Conservation (phyloP, 92 coral and sea anemone species). For the Epizoanthus stellaris region DNA sequence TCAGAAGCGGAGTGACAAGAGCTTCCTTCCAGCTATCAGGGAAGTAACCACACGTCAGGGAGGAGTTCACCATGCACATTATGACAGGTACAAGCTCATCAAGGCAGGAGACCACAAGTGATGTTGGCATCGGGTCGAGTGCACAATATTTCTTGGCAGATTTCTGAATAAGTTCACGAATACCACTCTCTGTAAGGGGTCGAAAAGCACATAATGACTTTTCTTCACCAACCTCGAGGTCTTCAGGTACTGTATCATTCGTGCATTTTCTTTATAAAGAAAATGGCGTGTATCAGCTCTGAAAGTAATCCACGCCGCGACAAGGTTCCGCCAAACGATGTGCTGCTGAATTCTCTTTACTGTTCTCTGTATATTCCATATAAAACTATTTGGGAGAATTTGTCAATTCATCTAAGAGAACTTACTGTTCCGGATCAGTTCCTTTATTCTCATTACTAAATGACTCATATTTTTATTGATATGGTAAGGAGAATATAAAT, state of each 20-base stretch:
- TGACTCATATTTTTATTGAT: too few relatives aligned
- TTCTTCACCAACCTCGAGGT: not conserved
- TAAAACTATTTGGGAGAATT: too few relatives aligned
- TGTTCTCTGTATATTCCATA: too few relatives aligned
- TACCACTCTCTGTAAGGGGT: not conserved
- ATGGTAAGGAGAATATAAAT: too few relatives aligned
- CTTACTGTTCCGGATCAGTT: too few relatives aligned
- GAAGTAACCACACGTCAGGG: slow-evolving; percentile 16
- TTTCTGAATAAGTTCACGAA: not conserved
- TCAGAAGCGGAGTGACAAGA: slow-evolving; percentile 18
- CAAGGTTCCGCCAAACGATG: too few relatives aligned
- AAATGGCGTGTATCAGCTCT: too few relatives aligned
- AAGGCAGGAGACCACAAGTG: not conserved
- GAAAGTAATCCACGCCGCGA: too few relatives aligned
- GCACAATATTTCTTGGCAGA: not conserved
- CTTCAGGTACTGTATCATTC: not conserved
- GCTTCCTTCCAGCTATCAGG: slow-evolving; percentile 30
- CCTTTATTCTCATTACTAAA: too few relatives aligned
- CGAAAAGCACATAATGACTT: not conserved
- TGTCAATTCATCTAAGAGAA: too few relatives aligned
- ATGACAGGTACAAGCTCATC: not conserved
- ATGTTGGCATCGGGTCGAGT: not conserved
- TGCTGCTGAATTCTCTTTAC: too few relatives aligned
- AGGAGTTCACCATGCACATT: not conserved
- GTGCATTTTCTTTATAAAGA: too few relatives aligned